A percentile compares a stretch with the other conserved stretches of the same genome.
These are phyloP conservation scores for Austrolebias charrua DNA, from an alignment of 2,797 vertebrate species.

Conservation along the genomic window DNA sequence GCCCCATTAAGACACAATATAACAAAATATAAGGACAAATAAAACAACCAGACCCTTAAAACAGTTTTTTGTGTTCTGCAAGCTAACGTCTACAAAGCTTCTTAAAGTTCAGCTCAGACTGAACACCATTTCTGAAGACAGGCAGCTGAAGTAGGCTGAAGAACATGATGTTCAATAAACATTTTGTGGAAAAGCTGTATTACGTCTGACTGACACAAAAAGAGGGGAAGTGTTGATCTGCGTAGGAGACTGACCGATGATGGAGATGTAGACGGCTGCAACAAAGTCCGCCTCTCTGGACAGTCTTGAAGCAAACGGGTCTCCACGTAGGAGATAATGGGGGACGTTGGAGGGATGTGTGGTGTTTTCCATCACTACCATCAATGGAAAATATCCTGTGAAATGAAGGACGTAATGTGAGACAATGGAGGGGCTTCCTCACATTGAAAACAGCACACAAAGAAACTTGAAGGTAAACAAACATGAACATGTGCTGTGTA, in stretches of 20 bases:
- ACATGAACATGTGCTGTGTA: neutral
- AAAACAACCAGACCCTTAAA: too few relatives aligned
- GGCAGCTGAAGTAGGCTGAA: constrained; percentile 1
- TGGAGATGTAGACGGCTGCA: constrained; percentile 87
- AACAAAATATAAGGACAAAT: too few relatives aligned
- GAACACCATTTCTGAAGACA: too few relatives aligned
- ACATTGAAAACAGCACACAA: constrained; percentile 11
- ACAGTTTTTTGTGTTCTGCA: too few relatives aligned
- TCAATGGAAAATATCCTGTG: constrained; percentile 61
- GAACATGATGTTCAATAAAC: too few relatives aligned
- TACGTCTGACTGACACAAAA: too few relatives aligned
- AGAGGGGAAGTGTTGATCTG: neutral
- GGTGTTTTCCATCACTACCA: constrained; percentile 79
- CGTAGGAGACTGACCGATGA: constrained; percentile 83
- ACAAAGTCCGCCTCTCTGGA: constrained; percentile 89
- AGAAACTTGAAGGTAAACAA: neutral
- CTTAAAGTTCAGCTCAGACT: too few relatives aligned
- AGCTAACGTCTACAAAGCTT: too few relatives aligned
- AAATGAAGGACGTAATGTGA: constrained; percentile 35
- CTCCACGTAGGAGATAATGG: constrained; percentile 81
- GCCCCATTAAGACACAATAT: too few relatives aligned
- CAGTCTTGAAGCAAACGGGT: constrained; percentile 89
- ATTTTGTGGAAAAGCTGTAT: too few relatives aligned
- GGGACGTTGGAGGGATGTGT: constrained; percentile 71
- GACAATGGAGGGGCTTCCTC: constrained; percentile 16